Evolutionary conservation across 2,797 vertebrate genomes (phyloP), one percentile per base, ranked within the genome.

Genomic region (Loris lydekkerianus): DNA sequence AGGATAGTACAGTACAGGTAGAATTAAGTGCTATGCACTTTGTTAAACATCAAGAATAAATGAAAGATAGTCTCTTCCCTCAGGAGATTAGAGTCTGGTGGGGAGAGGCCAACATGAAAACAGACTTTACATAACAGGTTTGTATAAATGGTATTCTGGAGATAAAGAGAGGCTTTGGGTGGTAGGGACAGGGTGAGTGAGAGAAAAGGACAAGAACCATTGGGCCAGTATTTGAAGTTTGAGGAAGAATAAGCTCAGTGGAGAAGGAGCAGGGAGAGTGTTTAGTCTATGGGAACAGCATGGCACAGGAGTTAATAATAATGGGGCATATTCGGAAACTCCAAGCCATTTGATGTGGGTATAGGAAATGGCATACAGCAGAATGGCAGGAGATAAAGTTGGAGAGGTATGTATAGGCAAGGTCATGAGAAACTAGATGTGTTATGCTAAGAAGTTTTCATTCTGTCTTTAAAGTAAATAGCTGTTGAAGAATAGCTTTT

Each of bases 401-500:
- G 37, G 65, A 80, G 46, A 73, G 53, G 34, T 17, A 60, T 63
- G 56, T 31, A 21, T 13, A 34, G 60, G 37, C 17, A 61, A 90
- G 40, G 53, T 49, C 49, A 7, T 5, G 60, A 87, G 76, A 95
- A 37, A 43, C 86, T 60, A 60, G 29, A 61, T 60, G 7, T 78
- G 76, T 21, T 65, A 23, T 60, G 27, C 23, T 40, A 58, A 61
- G 37, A 82, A 75, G 37, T 70, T 86, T 27, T 29, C 61, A 29
- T 27, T 70, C 53, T 82, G 43, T 70, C 63, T 88, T 29, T 31
- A 70, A 95, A n/a, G 65, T n/a, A 46, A 82, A 67, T 25, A 84
- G 29, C 65, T 81, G 23, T n/a, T 67, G 25, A 90, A 63, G 81
- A 80, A n/a, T 80, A 85, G 53, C 60, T 90, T 91, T 89, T 88